Conservation (phyloP, 2,888 invertebrate genomes). For the Amphipyra berbera region DNA sequence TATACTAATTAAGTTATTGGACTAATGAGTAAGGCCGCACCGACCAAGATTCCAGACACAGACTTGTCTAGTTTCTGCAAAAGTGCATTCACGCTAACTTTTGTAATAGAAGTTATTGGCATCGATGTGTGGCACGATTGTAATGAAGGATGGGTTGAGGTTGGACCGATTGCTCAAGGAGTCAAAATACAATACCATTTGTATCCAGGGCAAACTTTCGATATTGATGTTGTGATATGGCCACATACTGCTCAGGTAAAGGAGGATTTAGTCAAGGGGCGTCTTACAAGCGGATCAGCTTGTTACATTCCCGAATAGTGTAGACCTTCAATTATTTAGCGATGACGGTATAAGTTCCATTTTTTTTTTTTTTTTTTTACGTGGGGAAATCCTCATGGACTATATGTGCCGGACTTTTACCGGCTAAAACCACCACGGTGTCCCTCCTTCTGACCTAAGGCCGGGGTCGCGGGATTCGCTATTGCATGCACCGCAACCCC, state of each 20-base stretch:
- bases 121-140: conserved; percentile 79
- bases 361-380: no score
- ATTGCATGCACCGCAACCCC: no score
- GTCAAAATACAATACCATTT: conserved; percentile 78
- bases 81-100: conserved; percentile 78
- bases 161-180: conserved; percentile 71
- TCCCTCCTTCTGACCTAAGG: no score
- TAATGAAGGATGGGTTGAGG: conserved; percentile 75
- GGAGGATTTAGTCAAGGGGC: neutral
- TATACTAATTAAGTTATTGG: neutral
- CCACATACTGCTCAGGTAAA: conserved; percentile 81
- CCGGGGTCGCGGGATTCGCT: no score
- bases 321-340: no score
- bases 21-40: conserved; percentile 58
- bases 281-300: no score
- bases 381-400: no score
- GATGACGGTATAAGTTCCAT: no score
- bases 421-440: no score
- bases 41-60: conserved; percentile 25
- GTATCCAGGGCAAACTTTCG: conserved; percentile 75
- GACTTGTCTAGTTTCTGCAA: conserved; percentile 49
- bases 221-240: conserved; percentile 80
- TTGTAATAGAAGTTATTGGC: conserved; percentile 78
- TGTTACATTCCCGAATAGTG: no score
- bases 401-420: no score